Percentiles rank a stretch among this genome's conserved stretches.
These are phyloP conservation scores for Hippocampus mohnikei DNA, from an alignment of 2,113 vertebrate species.

Conservation along the genomic window DNA sequence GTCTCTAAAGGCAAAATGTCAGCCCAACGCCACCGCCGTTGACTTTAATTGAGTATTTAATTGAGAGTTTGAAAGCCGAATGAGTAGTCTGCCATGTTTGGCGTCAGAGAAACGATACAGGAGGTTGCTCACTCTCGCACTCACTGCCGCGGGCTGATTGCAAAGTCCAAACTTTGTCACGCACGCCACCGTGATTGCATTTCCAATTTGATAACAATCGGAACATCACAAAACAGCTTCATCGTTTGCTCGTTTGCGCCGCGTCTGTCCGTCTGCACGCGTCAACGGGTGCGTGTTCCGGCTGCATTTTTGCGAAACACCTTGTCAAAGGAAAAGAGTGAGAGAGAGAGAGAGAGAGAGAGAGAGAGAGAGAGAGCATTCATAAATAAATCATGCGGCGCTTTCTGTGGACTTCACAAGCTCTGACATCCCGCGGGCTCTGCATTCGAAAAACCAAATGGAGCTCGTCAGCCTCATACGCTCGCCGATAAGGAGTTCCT, in stretches of 20 bases:
- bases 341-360: too few species aligned
- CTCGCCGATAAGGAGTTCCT: slow-evolving; percentile 17
- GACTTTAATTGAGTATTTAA: neutral
- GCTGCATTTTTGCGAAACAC: slow-evolving; percentile 1
- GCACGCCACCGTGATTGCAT: neutral
- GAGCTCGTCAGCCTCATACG: neutral
- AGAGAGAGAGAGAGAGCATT: slow-evolving; percentile 4
- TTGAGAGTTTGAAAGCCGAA: neutral
- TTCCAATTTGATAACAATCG: neutral
- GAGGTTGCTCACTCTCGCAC: neutral
- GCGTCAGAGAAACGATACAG: neutral
- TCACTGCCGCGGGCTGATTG: neutral
- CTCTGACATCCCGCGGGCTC: neutral
- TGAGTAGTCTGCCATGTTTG: neutral
- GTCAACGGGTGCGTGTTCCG: slow-evolving; percentile 7
- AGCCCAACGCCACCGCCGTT: neutral
- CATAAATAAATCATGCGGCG: slow-evolving; percentile 18
- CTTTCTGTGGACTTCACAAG: slow-evolving; percentile 1
- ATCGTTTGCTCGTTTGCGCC: neutral
- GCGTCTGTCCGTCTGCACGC: slow-evolving; percentile 3
- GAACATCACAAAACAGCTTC: neutral
- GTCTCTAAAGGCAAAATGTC: neutral
- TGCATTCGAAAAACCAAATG: neutral
- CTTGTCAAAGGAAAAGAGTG: neutral
- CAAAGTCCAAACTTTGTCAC: neutral